Conservation (phyloP, 2,113 vertebrate species). For the Mionectes macconnelli region DNA sequence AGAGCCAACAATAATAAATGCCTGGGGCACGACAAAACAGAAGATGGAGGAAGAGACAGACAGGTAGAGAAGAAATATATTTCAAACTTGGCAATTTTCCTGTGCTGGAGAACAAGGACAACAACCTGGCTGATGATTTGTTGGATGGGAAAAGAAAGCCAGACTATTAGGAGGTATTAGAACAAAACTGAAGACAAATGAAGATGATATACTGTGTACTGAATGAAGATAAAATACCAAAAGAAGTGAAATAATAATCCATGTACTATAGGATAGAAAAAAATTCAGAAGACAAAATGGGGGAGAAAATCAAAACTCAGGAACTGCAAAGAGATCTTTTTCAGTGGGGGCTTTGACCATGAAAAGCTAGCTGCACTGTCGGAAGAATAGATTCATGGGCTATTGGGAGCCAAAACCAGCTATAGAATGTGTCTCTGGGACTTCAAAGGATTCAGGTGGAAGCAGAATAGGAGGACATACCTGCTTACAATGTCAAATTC, state of each 20-base stretch:
- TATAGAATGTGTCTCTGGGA: not conserved
- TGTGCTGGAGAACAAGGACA: not conserved
- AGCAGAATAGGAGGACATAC: not conserved
- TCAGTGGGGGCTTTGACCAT: not conserved
- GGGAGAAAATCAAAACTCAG: not conserved
- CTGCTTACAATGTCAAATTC: not conserved
- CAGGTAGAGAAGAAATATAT: not conserved
- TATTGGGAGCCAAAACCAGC: not conserved
- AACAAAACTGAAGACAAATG: not conserved
- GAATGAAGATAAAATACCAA: not conserved
- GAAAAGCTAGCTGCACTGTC: not conserved
- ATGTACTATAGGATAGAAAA: not conserved
- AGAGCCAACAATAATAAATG: not conserved
- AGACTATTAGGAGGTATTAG: not conserved
- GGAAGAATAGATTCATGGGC: not conserved
- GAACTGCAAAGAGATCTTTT: not conserved
- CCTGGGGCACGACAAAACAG: not conserved
- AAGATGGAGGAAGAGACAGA: not conserved
- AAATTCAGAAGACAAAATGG: not conserved
- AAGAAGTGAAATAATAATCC: not conserved
- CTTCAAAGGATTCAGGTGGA: not conserved
- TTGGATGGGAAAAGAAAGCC: not conserved
- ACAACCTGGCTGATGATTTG: not conserved
- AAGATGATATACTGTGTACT: not conserved
- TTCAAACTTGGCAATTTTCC: not conserved